A percentile compares a stretch with the other conserved stretches of the same genome.
Conservation (phyloP, 1,140 invertebrate species). For the Procambarus clarkii region DNA sequence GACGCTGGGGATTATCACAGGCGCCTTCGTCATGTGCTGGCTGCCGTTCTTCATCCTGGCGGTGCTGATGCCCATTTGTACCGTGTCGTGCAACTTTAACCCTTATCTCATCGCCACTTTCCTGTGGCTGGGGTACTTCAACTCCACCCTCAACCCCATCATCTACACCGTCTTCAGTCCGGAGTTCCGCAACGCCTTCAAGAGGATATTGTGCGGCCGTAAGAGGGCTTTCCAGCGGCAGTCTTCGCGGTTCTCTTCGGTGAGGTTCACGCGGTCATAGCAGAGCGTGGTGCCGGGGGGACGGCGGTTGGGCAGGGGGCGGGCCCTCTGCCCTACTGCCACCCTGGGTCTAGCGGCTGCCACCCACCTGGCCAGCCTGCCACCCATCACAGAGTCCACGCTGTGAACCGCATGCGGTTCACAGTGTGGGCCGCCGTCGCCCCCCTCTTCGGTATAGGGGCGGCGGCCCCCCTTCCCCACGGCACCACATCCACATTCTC, state of each 20-base stretch:
- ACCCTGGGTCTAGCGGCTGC: conserved; percentile 43
- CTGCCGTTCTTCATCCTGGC: conserved; percentile 95
- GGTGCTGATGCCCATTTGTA: conserved; percentile 88
- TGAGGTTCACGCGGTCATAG: conserved; percentile 62
- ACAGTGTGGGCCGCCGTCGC: background rate
- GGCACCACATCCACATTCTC: background rate
- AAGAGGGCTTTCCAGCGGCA: conserved; percentile 39
- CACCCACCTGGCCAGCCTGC: conserved; percentile 50
- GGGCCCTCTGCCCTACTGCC: conserved; percentile 32
- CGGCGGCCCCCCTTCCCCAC: background rate
- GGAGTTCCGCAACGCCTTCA: conserved; percentile 91
- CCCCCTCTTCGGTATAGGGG: background rate
- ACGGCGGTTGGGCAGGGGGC: conserved; percentile 28
- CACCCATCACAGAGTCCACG: conserved; percentile 60
- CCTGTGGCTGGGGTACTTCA: conserved; percentile 93
- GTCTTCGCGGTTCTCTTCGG: conserved; percentile 48
- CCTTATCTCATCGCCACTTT: conserved; percentile 87
- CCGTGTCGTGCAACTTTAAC: conserved; percentile 82
- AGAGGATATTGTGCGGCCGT: conserved; percentile 86
- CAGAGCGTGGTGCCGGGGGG: conserved; percentile 61
- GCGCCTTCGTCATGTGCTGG: conserved; percentile 95
- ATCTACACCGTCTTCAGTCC: conserved; percentile 93
- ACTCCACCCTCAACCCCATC: conserved; percentile 92
- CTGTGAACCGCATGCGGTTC: conserved; percentile 10
- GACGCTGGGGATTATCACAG: conserved; percentile 93